Evolutionary conservation across 2,888 invertebrate species (phyloP), one percentile per base, ranked within the genome.

Genomic region (Drosophila yooni): DNA sequence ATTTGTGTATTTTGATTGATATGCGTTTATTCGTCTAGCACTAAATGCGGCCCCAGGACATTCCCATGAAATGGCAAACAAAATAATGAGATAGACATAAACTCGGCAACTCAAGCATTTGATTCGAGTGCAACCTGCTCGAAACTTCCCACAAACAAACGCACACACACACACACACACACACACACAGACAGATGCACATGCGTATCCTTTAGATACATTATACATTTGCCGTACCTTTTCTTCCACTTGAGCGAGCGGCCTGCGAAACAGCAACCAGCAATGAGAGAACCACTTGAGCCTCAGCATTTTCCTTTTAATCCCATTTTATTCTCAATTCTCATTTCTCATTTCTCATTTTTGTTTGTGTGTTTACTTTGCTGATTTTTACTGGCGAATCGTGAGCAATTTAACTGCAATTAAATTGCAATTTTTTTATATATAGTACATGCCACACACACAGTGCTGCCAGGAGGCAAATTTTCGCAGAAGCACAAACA

Each of bases 401-500:
- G 88, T 79, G 75, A 83, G 87, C 90, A 84, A 91, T 91, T 91
- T 89, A 88, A 90, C 87, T 88, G 81, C 90, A 91, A 91, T 92
- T 92, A 83, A 85, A 89, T 88, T 88, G 79, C 88, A 85, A 88
- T 88, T 78, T 72, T 66, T 40, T 62, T 29, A 31, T n/a, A 11
- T n/a, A 21, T 21, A 21, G 43, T 21, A 60, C 13, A 65, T 81
- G 65, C 83, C 86, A 79, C 85, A 85, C 85, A 81, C 87, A 86
- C 59, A 64, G 66, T 43, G 65, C 21, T 21, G 71, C 67, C 76
- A 69, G 74, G 31, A 77, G 76, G 74, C 82, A 66, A 76, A 81
- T 77, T 70, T 70, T 70, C 48, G 50, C 38, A 13, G 18, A 15
- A n/a, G n/a, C 56, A 29, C 13, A 34, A 48, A 18, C 34, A 52